Evolutionary conservation across 2,797 vertebrate genomes (phyloP), one percentile per base, ranked within the genome.

Genomic region (Phataginus tetradactyla): DNA sequence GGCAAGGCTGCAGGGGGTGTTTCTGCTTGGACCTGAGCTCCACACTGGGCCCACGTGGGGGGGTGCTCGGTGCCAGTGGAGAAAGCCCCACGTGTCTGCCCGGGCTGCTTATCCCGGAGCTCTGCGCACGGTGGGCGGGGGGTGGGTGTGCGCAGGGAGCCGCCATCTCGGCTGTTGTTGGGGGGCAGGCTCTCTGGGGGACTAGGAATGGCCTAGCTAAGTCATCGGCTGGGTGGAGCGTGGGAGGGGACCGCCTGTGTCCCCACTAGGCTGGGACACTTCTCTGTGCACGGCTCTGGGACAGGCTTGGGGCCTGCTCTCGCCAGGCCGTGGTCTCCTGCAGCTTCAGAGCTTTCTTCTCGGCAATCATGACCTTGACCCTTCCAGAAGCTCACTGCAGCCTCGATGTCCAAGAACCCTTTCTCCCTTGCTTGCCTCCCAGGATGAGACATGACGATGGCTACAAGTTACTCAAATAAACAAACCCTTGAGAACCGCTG

Each of bases 401-500:
- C 88, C 81, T 97, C 80, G 37, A 11, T 39, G 53, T 83, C 90
- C 88, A 88, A 89, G 94, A 96, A 68, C 79, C 80, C 91, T 92
- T 37, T 97, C 87, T 96, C 77, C 95, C 78, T 94, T 37, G 83
- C 94, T 97, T 97, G 89, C 97, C 96, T 97, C 95, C 95, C 97
- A 98, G 97, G 97, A 89, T 91, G 94, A 96, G 88, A 94, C 91
- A 78, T 42, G 94, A 92, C 59, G 96, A 94, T 85, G 96, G 97
- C 93, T 98, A 90, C 95, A 97, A 95, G 94, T 93, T 95, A 17
- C 97, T 97, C 92, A 94, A 92, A 95, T 97, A 97, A 97, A 97
- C 74, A 91, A 64, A 92, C 86, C 81, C 89, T 94, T 93, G 96
- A 88, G 85, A 95, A 95, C 59, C 81, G 57, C 77, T 83, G 95